Evolutionary conservation across 2,888 invertebrate genomes (phyloP).

Genomic region (Drosophila histrio): DNA sequence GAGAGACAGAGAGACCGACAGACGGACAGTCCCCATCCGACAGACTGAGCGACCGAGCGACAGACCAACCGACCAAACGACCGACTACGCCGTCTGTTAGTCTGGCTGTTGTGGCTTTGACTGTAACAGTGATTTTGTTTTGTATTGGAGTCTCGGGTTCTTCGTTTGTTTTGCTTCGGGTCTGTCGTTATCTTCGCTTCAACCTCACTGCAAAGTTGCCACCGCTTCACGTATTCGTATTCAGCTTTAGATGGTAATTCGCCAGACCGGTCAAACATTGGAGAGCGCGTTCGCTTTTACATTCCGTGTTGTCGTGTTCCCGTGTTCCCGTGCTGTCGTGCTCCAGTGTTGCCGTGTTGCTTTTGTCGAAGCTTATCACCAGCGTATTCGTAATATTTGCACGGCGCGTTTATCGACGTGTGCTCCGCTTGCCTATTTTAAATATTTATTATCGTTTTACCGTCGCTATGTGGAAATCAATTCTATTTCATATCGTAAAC

Average conservation of each 20-base stretch:
- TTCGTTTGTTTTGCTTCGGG: constrained; percentile 79
- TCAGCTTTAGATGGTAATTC: constrained; percentile 80
- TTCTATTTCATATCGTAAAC: constrained; percentile 1
- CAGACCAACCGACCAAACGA: too few species aligned
- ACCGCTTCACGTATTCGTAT: constrained; percentile 74
- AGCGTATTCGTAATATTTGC: constrained; percentile 65
- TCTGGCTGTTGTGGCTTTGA: constrained; percentile 21
- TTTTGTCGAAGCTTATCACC: constrained; percentile 61
- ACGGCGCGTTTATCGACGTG: constrained; percentile 62
- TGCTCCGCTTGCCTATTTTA: constrained; percentile 49
- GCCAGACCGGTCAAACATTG: constrained; percentile 66
- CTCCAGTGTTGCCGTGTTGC: constrained; percentile 1
- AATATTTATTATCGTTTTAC: constrained; percentile 29
- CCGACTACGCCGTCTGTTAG: too few species aligned
- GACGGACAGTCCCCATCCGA: not conserved
- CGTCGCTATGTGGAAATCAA: constrained; percentile 23
- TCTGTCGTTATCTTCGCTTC: constrained; percentile 68
- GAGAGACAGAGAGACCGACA: not conserved
- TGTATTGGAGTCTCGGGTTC: constrained; percentile 39
- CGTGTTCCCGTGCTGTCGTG: not conserved
- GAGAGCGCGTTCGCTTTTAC: constrained; percentile 68
- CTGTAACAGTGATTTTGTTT: constrained; percentile 77
- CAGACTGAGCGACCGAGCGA: constrained; percentile 53
- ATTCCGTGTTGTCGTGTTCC: constrained; percentile 49
- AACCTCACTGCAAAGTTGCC: constrained; percentile 64